Conservation (phyloP, 2,113 vertebrate species). For the Halcyon senegalensis region DNA sequence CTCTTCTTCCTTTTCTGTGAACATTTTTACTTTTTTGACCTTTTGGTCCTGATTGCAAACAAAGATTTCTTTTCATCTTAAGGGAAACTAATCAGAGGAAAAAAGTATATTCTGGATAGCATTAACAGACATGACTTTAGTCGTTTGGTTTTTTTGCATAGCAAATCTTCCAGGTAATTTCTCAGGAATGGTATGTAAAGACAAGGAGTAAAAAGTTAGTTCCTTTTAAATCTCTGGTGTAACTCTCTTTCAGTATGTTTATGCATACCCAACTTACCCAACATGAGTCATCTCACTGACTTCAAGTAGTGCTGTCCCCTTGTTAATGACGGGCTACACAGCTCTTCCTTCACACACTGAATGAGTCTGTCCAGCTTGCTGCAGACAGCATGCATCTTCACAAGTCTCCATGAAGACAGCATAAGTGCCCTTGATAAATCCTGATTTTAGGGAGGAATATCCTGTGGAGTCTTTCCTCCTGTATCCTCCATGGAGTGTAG, state of each 20-base stretch:
- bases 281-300: neutral
- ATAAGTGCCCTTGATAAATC: neutral
- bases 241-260: neutral
- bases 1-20: neutral
- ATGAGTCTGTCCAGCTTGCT: neutral
- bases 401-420: neutral
- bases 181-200: neutral
- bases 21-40: neutral
- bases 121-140: neutral
- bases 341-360: neutral
- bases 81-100: neutral
- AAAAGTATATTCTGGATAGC: neutral
- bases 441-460: neutral
- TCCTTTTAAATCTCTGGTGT: neutral
- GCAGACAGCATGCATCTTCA: neutral
- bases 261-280: neutral
- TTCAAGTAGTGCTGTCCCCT: neutral
- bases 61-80: neutral
- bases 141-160: neutral
- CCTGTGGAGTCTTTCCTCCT: neutral
- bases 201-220: neutral
- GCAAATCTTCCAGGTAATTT: neutral
- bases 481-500: neutral
- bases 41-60: neutral
- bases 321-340: neutral